Evolutionary conservation across 2,888 invertebrate genomes (phyloP), one percentile per base, ranked within the genome.

Genomic region (Melanostoma scalare): DNA sequence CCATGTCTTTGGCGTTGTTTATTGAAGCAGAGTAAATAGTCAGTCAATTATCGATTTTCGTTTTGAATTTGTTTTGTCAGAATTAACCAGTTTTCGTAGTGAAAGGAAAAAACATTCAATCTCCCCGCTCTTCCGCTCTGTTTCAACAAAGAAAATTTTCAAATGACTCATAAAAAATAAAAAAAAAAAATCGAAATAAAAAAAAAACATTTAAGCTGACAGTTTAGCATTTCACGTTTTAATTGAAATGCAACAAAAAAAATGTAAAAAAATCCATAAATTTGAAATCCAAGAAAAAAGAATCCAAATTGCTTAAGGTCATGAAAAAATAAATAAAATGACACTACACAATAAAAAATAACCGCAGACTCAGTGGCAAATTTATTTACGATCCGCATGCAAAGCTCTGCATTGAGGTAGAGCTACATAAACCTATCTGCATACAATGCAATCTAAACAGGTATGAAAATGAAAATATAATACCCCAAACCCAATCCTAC

Each of bases 321-420:
- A 84, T 77, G 63, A 61, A 77, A 72, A 40, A 60, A 56, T n/a
- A 60, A 9, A 48, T 60, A 63, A 74, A 76, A 53, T 63, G 78
- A 84, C 78, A 84, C 73, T 68, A 52, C 65, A 65, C 36, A 55
- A 60, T 42, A 42, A 44, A 33, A 3, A 10, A 36, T 48, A 31
- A 46, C 76, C 65, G 48, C 78, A 78, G 63, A 78, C 68, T 78
- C 65, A 65, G 78, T 84, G 82, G 82, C 74, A 71, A 84, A 56
- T 73, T 78, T 82, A 82, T 84, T 84, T 84, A 84, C 69, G 72
- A 72, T 48, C 56, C 67, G 40, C 38, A 61, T 56, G 46, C 44
- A 31, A 20, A 1, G 31, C 31, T 4, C 30, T 20, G 0, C 42
- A 58, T 35, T 20, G 36, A 44, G 44, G 6, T 46, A 46, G 20